Conservation (phyloP, 1,140 invertebrate species). For the Drosophila paulistorum region DNA sequence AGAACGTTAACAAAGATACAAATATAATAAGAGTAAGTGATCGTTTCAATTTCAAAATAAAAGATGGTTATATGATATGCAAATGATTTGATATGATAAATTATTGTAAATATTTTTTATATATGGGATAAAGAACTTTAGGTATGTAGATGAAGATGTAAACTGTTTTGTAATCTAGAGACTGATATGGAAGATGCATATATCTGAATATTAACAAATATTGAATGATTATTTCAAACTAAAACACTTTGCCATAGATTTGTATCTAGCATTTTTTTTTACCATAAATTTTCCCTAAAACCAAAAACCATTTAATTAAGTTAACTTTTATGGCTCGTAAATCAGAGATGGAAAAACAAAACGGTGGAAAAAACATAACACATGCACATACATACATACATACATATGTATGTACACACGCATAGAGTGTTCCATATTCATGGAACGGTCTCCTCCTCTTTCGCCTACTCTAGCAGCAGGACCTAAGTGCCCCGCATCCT, state of each 20-base stretch:
- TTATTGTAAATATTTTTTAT: too few relatives aligned
- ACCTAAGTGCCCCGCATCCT: constrained; percentile 29
- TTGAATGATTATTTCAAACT: too few relatives aligned
- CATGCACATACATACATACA: constrained; percentile 30
- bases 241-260: constrained; percentile 24
- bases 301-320: constrained; percentile 79
- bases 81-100: too few relatives aligned
- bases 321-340: constrained; percentile 78
- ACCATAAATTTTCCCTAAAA: constrained; percentile 69
- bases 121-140: too few relatives aligned
- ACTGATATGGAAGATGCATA: too few relatives aligned
- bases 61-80: too few relatives aligned
- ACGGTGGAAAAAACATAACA: constrained; percentile 67
- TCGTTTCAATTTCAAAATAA: too few relatives aligned
- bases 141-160: too few relatives aligned
- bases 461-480: background rate
- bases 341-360: constrained; percentile 51
- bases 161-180: too few relatives aligned
- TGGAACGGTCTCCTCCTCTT: background rate
- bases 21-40: too few relatives aligned
- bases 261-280: constrained; percentile 19
- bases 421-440: constrained; percentile 60
- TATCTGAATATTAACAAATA: too few relatives aligned
- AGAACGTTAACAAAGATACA: too few relatives aligned
- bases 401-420: background rate